Evolutionary conservation across 2,113 vertebrate genomes (phyloP).

Genomic region (Forbesichthys papilliferus): DNA sequence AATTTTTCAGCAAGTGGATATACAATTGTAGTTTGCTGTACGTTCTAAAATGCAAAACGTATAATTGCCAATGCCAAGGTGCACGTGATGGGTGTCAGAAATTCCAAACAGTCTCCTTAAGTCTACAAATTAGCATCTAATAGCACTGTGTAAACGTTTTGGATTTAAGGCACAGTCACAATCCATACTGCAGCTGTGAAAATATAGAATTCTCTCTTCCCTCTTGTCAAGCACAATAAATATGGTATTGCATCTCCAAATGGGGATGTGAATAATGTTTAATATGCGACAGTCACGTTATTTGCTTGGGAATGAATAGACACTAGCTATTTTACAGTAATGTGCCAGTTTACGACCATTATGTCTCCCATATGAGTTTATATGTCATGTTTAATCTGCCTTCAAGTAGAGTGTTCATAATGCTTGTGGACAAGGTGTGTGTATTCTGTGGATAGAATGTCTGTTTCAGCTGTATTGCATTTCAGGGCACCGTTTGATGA

Average conservation of each 20-base stretch:
- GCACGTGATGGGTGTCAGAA: too few species aligned
- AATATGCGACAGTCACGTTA: background rate
- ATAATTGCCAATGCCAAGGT: too few species aligned
- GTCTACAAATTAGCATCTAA: too few species aligned
- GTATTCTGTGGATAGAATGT: background rate
- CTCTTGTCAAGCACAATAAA: background rate
- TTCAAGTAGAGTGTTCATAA: background rate
- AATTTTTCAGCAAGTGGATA: too few species aligned
- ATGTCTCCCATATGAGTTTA: background rate
- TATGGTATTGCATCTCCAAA: background rate
- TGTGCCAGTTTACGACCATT: background rate
- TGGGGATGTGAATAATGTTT: background rate
- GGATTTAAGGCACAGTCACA: too few species aligned
- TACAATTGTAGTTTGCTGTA: too few species aligned
- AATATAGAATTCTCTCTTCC: background rate
- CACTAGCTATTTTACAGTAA: background rate
- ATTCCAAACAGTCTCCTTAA: too few species aligned
- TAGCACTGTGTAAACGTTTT: too few species aligned
- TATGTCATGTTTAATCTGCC: slow-evolving; percentile 5
- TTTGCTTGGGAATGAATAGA: background rate
- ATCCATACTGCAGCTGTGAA: background rate
- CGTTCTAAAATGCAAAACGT: too few species aligned
- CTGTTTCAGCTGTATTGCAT: slow-evolving; percentile 6
- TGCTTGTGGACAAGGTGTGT: background rate
- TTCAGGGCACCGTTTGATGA: background rate